These are phyloP conservation scores for Cynopterus brachyotis DNA, from an alignment of 2,113 vertebrate species.

Conservation along the genomic window DNA sequence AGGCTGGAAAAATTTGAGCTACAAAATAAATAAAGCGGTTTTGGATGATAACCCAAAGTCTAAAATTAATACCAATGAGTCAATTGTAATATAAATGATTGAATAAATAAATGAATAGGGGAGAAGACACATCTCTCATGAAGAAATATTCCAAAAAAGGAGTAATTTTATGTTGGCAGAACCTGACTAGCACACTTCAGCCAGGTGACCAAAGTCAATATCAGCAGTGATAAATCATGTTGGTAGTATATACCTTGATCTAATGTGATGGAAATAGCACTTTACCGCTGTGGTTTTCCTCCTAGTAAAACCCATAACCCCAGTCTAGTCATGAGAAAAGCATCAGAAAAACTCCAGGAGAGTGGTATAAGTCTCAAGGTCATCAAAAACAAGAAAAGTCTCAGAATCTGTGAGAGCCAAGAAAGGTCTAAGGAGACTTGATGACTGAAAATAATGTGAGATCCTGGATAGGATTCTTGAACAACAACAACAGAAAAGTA, in stretches of 20 bases:
- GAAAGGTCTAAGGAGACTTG: neutral
- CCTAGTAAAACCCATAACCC: neutral
- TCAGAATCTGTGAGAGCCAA: neutral
- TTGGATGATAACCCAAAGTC: neutral
- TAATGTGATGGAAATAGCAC: neutral
- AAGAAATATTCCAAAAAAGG: neutral
- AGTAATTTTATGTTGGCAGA: neutral
- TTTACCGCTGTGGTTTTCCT: neutral
- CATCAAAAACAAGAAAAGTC: neutral
- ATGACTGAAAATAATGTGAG: neutral
- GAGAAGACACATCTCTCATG: neutral
- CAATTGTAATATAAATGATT: neutral
- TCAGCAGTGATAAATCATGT: neutral
- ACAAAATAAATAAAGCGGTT: neutral
- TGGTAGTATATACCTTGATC: neutral
- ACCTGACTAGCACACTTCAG: neutral
- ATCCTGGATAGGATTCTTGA: neutral
- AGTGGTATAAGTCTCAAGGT: neutral
- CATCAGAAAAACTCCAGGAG: neutral
- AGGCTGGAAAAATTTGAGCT: neutral
- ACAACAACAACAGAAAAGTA: neutral
- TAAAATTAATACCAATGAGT: neutral
- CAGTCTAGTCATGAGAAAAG: neutral
- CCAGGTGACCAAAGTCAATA: neutral
- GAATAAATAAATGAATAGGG: neutral